Conservation (phyloP, 2,797 vertebrate genomes). For the Orestias chungarensis region DNA sequence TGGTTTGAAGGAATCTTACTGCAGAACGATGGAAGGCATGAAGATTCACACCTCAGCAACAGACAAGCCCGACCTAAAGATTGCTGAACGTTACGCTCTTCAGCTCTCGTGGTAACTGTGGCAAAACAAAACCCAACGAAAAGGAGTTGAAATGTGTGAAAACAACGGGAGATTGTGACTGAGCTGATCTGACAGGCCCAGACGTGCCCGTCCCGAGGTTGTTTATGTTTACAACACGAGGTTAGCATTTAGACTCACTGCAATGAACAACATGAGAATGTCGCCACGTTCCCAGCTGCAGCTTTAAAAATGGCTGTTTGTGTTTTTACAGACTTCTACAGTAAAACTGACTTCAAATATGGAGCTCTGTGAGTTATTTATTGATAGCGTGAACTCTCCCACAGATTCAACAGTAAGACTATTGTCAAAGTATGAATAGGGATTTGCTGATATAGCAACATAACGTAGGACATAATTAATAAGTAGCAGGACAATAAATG, state of each 20-base stretch:
- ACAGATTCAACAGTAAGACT: not conserved
- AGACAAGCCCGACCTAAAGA: slow-evolving; percentile 5
- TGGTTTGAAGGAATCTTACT: too few species aligned
- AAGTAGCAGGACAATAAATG: not conserved
- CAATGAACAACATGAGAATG: not conserved
- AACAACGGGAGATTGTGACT: slow-evolving; percentile 25
- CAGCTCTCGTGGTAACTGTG: slow-evolving; percentile 1
- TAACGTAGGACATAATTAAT: not conserved
- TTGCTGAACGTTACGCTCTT: not conserved
- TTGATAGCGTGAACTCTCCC: not conserved
- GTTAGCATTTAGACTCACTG: slow-evolving; percentile 11
- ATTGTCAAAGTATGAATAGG: not conserved
- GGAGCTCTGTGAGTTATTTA: not conserved
- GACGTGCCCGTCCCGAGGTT: slow-evolving; percentile 28
- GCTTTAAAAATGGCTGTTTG: not conserved
- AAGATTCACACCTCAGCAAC: slow-evolving; percentile 23
- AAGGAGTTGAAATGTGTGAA: slow-evolving; percentile 23
- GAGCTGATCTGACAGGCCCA: slow-evolving; percentile 26
- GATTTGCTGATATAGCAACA: not conserved
- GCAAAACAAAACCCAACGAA: slow-evolving; percentile 17
- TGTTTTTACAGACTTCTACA: not conserved
- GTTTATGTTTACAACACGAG: slow-evolving; percentile 18
- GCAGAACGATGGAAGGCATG: slow-evolving; percentile 8
- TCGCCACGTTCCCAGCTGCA: not conserved
- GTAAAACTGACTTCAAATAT: slow-evolving; percentile 5